Evolutionary conservation across 2,797 vertebrate genomes (phyloP).

Genomic region (Spinus olivaceus): DNA sequence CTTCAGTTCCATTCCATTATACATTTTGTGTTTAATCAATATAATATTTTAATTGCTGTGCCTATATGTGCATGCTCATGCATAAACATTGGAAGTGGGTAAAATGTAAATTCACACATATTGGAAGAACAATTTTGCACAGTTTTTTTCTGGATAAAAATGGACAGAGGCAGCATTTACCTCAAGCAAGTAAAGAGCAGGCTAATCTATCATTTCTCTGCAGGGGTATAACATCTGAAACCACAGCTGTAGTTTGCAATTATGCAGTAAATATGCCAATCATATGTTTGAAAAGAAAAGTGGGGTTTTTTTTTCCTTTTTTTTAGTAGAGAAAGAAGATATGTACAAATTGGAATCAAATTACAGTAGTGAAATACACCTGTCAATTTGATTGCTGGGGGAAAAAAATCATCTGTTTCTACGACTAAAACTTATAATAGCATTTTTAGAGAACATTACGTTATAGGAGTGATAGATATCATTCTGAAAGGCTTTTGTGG

Average conservation of each 20-base stretch:
- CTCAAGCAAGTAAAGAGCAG: conserved; percentile 10
- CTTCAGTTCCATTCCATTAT: background rate
- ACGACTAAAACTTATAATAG: background rate
- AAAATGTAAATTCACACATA: background rate
- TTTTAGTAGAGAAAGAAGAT: background rate
- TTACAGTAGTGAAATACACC: conserved; percentile 10
- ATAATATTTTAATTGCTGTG: background rate
- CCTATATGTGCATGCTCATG: background rate
- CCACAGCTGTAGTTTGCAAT: conserved; percentile 14
- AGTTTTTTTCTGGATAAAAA: background rate
- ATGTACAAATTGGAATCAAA: background rate
- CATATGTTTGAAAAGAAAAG: background rate
- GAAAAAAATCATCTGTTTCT: background rate
- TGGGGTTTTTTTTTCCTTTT: fast-evolving
- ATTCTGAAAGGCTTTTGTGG: background rate
- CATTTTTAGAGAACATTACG: background rate
- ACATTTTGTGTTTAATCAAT: background rate
- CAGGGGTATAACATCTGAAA: conserved; percentile 38
- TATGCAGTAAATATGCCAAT: conserved; percentile 56
- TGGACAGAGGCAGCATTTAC: background rate
- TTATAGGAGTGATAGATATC: background rate
- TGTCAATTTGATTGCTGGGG: background rate
- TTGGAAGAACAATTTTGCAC: background rate
- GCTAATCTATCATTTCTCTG: conserved; percentile 30
- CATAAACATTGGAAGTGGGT: background rate